Conservation (phyloP, 1,140 invertebrate genomes). For the Tetramorium parvispinum region DNA sequence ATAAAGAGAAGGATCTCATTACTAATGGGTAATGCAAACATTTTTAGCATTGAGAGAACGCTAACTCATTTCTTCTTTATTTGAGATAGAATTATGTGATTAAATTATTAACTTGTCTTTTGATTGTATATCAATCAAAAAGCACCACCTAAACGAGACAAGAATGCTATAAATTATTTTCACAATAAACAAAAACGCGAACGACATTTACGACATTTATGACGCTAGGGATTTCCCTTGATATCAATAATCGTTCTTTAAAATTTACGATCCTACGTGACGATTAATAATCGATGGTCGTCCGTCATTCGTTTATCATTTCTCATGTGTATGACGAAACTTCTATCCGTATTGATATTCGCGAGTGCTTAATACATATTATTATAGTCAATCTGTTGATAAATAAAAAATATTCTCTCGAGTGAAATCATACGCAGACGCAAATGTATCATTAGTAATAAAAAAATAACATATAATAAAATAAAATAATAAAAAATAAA, state of each 20-base stretch:
- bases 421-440: background rate
- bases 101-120: background rate
- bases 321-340: background rate
- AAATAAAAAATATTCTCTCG: background rate
- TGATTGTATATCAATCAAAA: background rate
- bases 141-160: background rate
- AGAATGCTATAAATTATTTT: constrained; percentile 17
- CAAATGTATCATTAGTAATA: background rate
- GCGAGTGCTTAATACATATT: background rate
- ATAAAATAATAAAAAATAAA: constrained; percentile 9
- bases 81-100: background rate
- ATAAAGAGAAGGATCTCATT: background rate
- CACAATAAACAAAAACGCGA: constrained; percentile 24
- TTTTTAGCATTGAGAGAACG: background rate
- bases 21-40: background rate
- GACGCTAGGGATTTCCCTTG: constrained; percentile 21
- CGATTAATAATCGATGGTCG: constrained; percentile 37
- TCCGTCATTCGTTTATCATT: constrained; percentile 44
- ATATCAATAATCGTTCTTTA: constrained; percentile 43
- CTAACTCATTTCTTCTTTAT: background rate
- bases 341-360: background rate
- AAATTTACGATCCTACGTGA: constrained; percentile 52
- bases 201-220: constrained; percentile 24
- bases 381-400: background rate
- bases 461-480: background rate